Conservation (phyloP, 2,113 vertebrate genomes). For the human (Homo sapiens) region GRCh38 chr4:178480501-178481000, state of each 20-base stretch:
- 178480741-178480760: neutral
- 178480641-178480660: neutral
- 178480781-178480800: neutral
- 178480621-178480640: neutral
- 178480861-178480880: neutral
- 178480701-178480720: neutral
- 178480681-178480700: neutral
- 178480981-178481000: neutral
- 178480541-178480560: neutral
- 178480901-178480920: neutral
- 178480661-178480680: neutral
- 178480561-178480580: neutral
- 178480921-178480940: neutral
- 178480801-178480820: neutral
- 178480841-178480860: neutral
- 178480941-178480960: neutral
- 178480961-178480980: neutral
- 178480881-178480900: neutral
- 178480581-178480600: neutral
- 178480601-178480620: neutral
- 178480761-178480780: neutral
- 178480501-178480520: neutral
- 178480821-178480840: neutral
- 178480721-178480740: neutral
- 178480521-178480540: neutral